Evolutionary conservation across 2,888 invertebrate species (phyloP).

Genomic region (Cosmopolites sordidus): DNA sequence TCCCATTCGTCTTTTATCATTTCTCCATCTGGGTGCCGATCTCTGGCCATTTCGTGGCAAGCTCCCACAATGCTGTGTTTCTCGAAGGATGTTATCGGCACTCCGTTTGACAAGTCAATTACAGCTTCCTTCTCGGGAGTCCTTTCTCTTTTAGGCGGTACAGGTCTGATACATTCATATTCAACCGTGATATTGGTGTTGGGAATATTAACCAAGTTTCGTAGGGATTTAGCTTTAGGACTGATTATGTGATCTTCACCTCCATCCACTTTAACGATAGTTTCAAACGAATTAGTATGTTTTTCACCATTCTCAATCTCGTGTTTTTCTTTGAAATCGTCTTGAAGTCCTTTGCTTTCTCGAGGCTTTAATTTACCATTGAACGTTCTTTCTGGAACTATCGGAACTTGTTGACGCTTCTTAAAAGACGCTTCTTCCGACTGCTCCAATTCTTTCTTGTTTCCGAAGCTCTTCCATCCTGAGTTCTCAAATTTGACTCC

Average conservation of each 20-base stretch:
- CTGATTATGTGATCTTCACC: neutral
- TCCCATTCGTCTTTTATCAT: constrained; percentile 31
- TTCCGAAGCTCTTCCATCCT: constrained; percentile 13
- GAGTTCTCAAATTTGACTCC: constrained; percentile 3
- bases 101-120: constrained; percentile 6
- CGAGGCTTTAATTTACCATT: constrained; percentile 9
- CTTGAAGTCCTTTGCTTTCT: constrained; percentile 7
- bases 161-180: constrained; percentile 19
- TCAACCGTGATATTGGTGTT: constrained; percentile 13
- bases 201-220: constrained; percentile 4
- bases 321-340: constrained; percentile 16
- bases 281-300: neutral
- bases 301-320: constrained; percentile 8
- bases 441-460: constrained; percentile 3
- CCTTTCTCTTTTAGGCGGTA: constrained; percentile 21
- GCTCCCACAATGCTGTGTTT: constrained; percentile 9
- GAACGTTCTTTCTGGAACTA: constrained; percentile 17
- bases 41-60: constrained; percentile 18
- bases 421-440: constrained; percentile 11
- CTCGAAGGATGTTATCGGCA: constrained; percentile 15
- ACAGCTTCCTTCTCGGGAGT: constrained; percentile 22
- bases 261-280: neutral
- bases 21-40: constrained; percentile 3
- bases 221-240: neutral
- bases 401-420: constrained; percentile 20